Evolutionary conservation across 2,113 vertebrate species (phyloP).

Genomic region (Eretmochelys imbricata): DNA sequence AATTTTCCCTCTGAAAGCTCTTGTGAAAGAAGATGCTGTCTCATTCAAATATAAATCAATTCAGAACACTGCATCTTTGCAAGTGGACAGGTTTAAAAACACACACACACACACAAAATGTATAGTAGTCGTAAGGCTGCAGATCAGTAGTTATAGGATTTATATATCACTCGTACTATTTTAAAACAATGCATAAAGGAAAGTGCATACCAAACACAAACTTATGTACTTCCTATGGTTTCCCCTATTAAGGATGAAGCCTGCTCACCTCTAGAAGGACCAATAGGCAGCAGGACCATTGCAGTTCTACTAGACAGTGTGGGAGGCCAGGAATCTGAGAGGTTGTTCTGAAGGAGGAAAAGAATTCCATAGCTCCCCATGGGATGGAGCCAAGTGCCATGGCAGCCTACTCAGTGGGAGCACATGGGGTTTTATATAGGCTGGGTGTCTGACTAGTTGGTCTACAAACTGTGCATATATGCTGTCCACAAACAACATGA

Average conservation of each 20-base stretch:
- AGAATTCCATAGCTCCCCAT: background rate
- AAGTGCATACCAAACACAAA: background rate
- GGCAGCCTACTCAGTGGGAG: background rate
- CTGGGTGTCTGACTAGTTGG: background rate
- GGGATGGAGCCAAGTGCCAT: too few species aligned
- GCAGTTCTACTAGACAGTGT: background rate
- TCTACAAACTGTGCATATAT: background rate
- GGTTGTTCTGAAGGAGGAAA: background rate
- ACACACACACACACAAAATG: too few species aligned
- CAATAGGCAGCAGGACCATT: background rate
- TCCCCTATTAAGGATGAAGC: background rate
- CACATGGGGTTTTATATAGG: accelerated
- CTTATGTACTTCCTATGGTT: background rate
- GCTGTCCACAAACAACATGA: background rate
- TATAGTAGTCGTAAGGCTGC: background rate
- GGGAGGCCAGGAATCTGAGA: background rate
- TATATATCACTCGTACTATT: background rate
- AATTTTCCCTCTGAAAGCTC: background rate
- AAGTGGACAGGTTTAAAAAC: background rate
- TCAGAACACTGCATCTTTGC: background rate
- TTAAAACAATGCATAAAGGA: background rate
- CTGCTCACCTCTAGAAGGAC: background rate
- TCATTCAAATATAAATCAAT: background rate
- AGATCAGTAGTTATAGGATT: background rate
- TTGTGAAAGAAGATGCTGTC: background rate